Evolutionary conservation across 2,888 invertebrate species (phyloP), one percentile per base, ranked within the genome.

Genomic region (Aspidiotus rigidus): DNA sequence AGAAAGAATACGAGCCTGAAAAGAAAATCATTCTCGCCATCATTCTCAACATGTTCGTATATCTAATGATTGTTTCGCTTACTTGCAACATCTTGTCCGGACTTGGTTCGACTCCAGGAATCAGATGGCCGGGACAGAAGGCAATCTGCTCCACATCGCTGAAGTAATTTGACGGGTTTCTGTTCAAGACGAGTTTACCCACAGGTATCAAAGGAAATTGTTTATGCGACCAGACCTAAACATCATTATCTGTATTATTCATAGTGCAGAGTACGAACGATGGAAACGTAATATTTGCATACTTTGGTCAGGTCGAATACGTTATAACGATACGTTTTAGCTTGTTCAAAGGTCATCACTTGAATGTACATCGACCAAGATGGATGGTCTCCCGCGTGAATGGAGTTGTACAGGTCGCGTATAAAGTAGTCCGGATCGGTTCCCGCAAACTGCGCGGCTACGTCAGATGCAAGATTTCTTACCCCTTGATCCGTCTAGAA

Each of bases 261-360:
- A 53, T 2, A 69, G 49, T 40, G 69, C 49, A 55, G 9, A n/a
- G 49, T 62, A 15, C 15, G 41, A 28, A 7, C n/a, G 6, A 49
- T n/a, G 49, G 6, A 62, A 56, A 7, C 15, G 69, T 2, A 40
- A n/a, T n/a, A 49, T n/a, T 13, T 11, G 10, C 15, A 42, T 75
- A 84, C 84, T 82, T 96, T 96, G 1, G 95, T 96, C 72, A 94
- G 77, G 78, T 97, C 96, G 78, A 97, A 96, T 53, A 95, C 94
- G 82, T 96, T 94, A 80, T 87, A 92, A 74, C 83, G 84, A 77
- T 81, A 85, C 53, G 81, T 85, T 74, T 89, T 88, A 1, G 92
- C 93, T 79, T 96, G 86, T 71, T 88, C 86, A 76, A 85, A 85
- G 1, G 93, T 92, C 96, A 97, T 96, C 6, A 93, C 85, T 80